Base-by-base conservation (phyloP, 2,113 vertebrate species). In the Lepus timidus region DNA sequence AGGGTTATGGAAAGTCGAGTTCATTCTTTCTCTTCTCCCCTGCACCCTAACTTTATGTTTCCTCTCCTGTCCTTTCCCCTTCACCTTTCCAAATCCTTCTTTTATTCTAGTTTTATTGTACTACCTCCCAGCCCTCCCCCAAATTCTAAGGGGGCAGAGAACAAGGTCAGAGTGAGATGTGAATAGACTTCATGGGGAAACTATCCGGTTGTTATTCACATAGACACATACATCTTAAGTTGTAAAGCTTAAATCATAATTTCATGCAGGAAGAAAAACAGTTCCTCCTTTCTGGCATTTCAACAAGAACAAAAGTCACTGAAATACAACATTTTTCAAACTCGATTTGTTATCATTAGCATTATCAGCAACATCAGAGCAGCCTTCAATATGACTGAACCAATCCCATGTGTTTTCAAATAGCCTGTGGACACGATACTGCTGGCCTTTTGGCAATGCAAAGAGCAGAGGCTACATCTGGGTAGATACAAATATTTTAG, bases 401-500 rank as follows among this genome's bases (percentile, higher is more conserved):
- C 10, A 76, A 44, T 49, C 31, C 22, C 44, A 33, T 52, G 65
- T 84, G 67, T 91, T 91, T 96, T 84, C 64, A 97, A 93, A 84
- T 89, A 94, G 70, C 27, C 71, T 91, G 25, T 61, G 84, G 80
- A 82, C 81, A 93, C 85, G 86, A 95, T 27, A 91, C 65, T n/a
- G 6, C 23, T 79, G 76, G 67, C n/a, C 39, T 68, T 96, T 84
- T 71, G 44, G 78, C 81, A 91, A 86, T n/a, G 29, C 49, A 90
- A 92, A 96, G 39, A 85, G 39, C 49, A 86, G 93, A 85, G 44
- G 61, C 62, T 89, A 79, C 68, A 91, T 81, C 78, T 91, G 73
- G 33, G 52, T 85, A 84, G 14, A 33, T 75, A 96, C 80, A 95
- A 95, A 92, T 92, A 95, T 90, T 96, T 97, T 90, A 92, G 29